phyloP scores from a whole-genome alignment of 2,888 invertebrate species.

The Papilio demoleus region DNA sequence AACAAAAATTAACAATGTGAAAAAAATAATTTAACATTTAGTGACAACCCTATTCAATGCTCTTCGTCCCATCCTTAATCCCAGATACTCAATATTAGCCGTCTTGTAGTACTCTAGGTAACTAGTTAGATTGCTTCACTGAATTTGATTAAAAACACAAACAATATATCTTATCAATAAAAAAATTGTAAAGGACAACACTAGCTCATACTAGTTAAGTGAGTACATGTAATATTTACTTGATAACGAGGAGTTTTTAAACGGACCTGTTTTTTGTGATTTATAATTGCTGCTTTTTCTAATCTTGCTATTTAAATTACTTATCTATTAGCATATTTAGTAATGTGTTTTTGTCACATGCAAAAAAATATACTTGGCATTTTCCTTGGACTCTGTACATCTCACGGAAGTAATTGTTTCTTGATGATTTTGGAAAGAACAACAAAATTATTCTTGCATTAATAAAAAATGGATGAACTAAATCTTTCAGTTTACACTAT shows the following conservation, averaged over 20 bases:
- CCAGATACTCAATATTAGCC: neutral
- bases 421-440: neutral
- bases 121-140: too few species aligned
- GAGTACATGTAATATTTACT: too few species aligned
- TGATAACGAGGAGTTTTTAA: neutral
- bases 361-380: neutral
- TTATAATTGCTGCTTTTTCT: neutral
- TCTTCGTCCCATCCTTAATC: neutral
- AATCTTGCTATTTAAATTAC: constrained; percentile 7
- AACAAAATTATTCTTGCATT: neutral
- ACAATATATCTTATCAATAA: too few species aligned
- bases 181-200: neutral
- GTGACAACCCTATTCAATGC: neutral
- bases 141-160: too few species aligned
- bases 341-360: constrained; percentile 20
- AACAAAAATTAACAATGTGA: neutral
- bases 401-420: neutral
- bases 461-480: too few species aligned
- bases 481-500: too few species aligned
- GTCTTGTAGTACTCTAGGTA: neutral
- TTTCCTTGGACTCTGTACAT: constrained; percentile 16
- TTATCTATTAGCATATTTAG: neutral
- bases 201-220: neutral
- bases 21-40: neutral
- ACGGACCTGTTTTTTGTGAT: neutral